phyloP scores from a whole-genome alignment of 2,888 invertebrate species.

The Rhagonycha lutea region DNA sequence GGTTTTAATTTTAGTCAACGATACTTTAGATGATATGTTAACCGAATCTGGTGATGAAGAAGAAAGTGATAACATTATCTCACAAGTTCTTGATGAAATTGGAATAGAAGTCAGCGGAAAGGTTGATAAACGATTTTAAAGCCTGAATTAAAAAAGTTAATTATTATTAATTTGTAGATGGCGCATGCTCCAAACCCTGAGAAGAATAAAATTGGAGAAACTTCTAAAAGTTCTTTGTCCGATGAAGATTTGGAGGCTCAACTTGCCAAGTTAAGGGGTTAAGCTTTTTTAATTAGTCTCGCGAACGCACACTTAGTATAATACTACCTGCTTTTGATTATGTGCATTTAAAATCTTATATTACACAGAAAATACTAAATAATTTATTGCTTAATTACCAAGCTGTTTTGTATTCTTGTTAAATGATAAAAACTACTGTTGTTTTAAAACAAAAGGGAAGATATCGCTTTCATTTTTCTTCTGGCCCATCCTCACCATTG shows the following conservation, averaged over 20 bases:
- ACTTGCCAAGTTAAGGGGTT: conserved; percentile 59
- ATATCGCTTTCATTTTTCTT: no score
- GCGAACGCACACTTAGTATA: neutral
- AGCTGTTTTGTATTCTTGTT: neutral
- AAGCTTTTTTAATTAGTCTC: conserved; percentile 5
- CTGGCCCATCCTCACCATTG: no score
- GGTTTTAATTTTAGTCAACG: conserved; percentile 70
- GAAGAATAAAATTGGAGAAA: conserved; percentile 62
- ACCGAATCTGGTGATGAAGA: conserved; percentile 89
- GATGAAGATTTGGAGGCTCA: conserved; percentile 76
- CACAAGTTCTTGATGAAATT: conserved; percentile 92
- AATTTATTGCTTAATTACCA: neutral
- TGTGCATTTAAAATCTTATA: neutral
- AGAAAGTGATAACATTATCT: conserved; percentile 86
- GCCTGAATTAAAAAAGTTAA: neutral
- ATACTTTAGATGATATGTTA: conserved; percentile 87
- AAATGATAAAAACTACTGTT: neutral
- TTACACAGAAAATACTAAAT: neutral
- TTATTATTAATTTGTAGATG: conserved; percentile 57
- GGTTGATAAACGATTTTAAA: conserved; percentile 55
- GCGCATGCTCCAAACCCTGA: conserved; percentile 67
- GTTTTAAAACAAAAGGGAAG: no score
- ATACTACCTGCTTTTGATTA: neutral
- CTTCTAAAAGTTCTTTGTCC: conserved; percentile 54
- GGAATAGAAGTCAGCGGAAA: conserved; percentile 93